Evolutionary conservation across 1,140 invertebrate species (phyloP).

Genomic region (Psix sp.): DNA sequence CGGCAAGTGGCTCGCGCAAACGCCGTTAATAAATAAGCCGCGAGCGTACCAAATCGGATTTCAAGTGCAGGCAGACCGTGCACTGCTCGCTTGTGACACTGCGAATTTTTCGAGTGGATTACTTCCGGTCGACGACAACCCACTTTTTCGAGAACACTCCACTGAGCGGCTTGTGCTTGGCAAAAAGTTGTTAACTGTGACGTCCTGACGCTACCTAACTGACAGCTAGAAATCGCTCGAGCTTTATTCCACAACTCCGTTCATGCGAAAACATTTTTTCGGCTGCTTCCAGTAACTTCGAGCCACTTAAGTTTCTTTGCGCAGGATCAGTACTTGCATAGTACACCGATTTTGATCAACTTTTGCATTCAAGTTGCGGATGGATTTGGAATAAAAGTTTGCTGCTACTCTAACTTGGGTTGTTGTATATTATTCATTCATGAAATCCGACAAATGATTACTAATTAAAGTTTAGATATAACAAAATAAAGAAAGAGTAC

Average conservation of each 20-base stretch:
- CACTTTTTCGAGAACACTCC: slow-evolving; percentile 46
- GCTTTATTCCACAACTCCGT: background rate
- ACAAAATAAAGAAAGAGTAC: too few species aligned
- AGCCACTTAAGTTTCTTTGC: too few species aligned
- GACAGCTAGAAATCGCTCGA: slow-evolving; percentile 17
- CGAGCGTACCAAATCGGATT: slow-evolving; percentile 40
- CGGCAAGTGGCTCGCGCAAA: slow-evolving; percentile 25
- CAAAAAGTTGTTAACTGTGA: slow-evolving; percentile 45
- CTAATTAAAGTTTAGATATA: too few species aligned
- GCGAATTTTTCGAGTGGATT: slow-evolving; percentile 52
- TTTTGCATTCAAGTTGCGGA: too few species aligned
- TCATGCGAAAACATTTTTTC: background rate
- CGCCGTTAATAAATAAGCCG: slow-evolving; percentile 44
- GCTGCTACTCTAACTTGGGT: too few species aligned
- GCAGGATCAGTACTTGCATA: too few species aligned
- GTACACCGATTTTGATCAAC: too few species aligned
- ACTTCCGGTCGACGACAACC: slow-evolving; percentile 50
- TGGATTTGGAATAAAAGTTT: too few species aligned
- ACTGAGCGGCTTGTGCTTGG: slow-evolving; percentile 18
- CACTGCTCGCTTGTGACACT: slow-evolving; percentile 36
- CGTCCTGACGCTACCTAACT: slow-evolving; percentile 28
- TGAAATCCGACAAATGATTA: too few species aligned
- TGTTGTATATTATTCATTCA: too few species aligned
- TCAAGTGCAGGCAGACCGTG: slow-evolving; percentile 17
- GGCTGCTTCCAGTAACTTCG: too few species aligned